Evolutionary conservation across 2,113 vertebrate genomes (phyloP), one percentile per base, ranked within the genome.

Genomic region (Chloropsis cyanopogon): DNA sequence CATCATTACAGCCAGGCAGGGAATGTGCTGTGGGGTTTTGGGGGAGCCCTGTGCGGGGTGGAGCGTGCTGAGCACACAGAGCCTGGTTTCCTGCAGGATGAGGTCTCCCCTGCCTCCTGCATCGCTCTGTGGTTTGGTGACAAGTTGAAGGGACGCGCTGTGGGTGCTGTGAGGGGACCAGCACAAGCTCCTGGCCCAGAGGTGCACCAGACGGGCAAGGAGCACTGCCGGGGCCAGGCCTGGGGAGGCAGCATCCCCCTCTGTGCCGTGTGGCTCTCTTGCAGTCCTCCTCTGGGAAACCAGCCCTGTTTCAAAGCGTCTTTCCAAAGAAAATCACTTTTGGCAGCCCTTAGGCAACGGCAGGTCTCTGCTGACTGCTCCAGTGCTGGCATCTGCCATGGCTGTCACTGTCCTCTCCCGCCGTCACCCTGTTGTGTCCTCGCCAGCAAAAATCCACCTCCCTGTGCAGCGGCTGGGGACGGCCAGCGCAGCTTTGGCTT

Each of bases 271-370:
- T 29, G 46, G 8, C 8, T 56, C 8, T 73, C 41, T 21, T 44
- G 37, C 46, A 70, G 72, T 33, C 37, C 54, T 24, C 6, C 14
- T 87, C 42, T 23, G 76, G 21, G 71, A 65, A 84, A 85, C 52
- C 81, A 60, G 31, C 37, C 33, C 17, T 17, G 2, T 41, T 93
- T 54, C 52, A 50, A 54, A 66, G 60, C 0, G 0, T 41, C 52
- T 82, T 78, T 71, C 56, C 56, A 68, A 73, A 79, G 56, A 50
- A 81, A 75, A 84, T 31, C 22, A 44, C 52, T 92, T 73, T 78
- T 63, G 90, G 90, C 90, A 71, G 82, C 82, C 92, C 65, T 78
- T 17, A 61, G 81, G 84, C 90, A 8, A 56, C 11, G 69, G 46
- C 81, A 81, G 56, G 78, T 82, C 85, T 75, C 73, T 0, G 2